Conservation (phyloP, 1,140 invertebrate species). For the Andrena cerasifolii region DNA sequence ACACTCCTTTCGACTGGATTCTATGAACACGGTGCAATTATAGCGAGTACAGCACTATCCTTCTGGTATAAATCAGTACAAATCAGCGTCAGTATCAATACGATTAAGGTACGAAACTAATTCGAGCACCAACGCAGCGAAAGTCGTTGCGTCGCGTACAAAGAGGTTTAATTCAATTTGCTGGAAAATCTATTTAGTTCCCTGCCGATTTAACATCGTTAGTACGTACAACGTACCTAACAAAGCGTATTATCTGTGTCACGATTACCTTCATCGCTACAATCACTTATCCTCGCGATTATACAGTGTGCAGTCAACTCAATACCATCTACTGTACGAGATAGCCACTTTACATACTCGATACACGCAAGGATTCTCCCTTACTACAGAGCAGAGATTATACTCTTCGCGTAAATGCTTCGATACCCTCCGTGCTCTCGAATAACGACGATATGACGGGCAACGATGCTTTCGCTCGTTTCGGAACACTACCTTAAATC, state of each 20-base stretch:
- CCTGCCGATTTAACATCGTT: background rate
- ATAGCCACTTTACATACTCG: constrained; percentile 20
- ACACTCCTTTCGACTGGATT: background rate
- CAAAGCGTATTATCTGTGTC: background rate
- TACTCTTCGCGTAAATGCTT: background rate
- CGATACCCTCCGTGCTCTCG: constrained; percentile 6
- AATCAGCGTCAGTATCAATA: background rate
- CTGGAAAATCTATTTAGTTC: constrained; percentile 8
- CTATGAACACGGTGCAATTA: background rate
- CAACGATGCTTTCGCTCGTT: background rate
- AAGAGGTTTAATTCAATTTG: constrained; percentile 6
- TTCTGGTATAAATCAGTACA: background rate
- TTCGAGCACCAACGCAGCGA: background rate
- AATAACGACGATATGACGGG: constrained; percentile 4
- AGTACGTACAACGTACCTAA: constrained; percentile 8
- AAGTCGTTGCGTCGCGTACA: background rate
- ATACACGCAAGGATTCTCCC: constrained; percentile 1
- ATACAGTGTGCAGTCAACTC: background rate
- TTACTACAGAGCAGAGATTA: constrained; percentile 13
- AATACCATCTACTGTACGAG: background rate
- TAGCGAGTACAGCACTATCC: background rate
- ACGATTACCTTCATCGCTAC: background rate
- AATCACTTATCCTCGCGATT: constrained; percentile 11
- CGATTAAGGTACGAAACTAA: background rate
- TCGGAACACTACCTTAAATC: constrained; percentile 37